A percentile compares a stretch with the other conserved stretches of the same genome.
These are phyloP conservation scores for Eucera pruinosa DNA, from an alignment of 2,888 invertebrate genomes.

Conservation along the genomic window DNA sequence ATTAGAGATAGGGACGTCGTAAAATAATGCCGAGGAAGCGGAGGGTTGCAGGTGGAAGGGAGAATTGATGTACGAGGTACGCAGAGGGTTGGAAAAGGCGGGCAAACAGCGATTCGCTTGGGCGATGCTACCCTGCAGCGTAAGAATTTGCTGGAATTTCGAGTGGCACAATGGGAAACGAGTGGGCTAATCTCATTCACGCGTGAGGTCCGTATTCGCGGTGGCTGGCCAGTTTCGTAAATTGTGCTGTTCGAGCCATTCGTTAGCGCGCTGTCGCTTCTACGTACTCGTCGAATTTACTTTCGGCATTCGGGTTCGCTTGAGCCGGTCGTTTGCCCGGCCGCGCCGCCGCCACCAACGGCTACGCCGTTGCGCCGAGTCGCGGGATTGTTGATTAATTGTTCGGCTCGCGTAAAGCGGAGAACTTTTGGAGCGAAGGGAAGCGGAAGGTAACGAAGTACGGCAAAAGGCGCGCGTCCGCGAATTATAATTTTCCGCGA, in stretches of 20 bases:
- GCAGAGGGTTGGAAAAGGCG: background rate
- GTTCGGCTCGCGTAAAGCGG: conserved; percentile 37
- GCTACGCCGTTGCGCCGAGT: conserved; percentile 27
- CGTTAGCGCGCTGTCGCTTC: conserved; percentile 48
- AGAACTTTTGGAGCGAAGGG: conserved; percentile 39
- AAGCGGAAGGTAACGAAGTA: background rate
- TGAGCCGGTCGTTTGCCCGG: conserved; percentile 1
- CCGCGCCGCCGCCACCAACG: no score
- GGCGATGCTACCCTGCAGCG: background rate
- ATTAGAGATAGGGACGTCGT: background rate
- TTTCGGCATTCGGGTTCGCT: conserved; percentile 20
- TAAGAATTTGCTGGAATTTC: conserved; percentile 44
- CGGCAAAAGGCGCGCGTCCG: background rate
- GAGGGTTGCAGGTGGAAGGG: background rate
- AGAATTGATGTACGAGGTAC: background rate
- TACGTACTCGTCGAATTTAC: conserved; percentile 47
- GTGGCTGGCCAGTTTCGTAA: conserved; percentile 45
- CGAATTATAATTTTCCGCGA: conserved; percentile 22
- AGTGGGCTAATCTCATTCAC: conserved; percentile 55
- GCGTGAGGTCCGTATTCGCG: conserved; percentile 45
- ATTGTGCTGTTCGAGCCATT: conserved; percentile 45
- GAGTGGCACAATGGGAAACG: background rate
- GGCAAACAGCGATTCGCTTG: background rate
- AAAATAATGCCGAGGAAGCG: background rate
- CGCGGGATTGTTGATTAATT: conserved; percentile 54